Base-by-base conservation (phyloP, 2,113 vertebrate genomes). In the Pantherophis guttatus region DNA sequence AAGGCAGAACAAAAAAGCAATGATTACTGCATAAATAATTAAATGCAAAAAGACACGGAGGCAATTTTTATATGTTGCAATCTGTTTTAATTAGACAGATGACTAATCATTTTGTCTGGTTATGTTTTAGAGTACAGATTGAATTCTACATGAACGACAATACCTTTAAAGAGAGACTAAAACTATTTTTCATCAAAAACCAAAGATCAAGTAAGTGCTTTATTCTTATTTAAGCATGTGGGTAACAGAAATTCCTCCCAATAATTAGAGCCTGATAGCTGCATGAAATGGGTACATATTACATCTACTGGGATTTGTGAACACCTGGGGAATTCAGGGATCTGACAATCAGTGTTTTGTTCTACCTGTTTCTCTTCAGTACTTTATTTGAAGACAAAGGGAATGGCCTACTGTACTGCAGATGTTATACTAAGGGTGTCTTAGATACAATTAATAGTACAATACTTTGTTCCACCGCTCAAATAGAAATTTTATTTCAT, bases 131-230 rank as follows among this genome's bases (percentile, higher is more conserved):
- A 96, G 98, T 98, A 86, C 98, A 98, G 97, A 98, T 98, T 95
- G 98, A 98, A 97, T 98, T 98, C 94, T 98, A 98, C 96, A 98
- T 98, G 97, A 98, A 98, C 94, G 98, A 98, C 97, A 98, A 98
- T 48, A 98, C 98, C 91, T 98, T 98, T 96, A 98, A 98, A 97
- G 98, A 98, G 94, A 98, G 98, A 94, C 96, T 98, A 92, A 98
- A 98, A 94, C 97, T 98, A 94, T 98, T 98, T 97, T 98, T 98
- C 97, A 98, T 98, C 97, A 98, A 98, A 98, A 98, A 98, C 96
- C 98, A 98, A 98, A 98, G 98, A 98, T 98, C 98, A 97, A 98
- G 98, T 98, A 98, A 98, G 98, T 96, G 91, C 4, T 91, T 92
- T 53, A 23, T 90, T 95, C 95, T 88, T 95, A 86, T 93, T 93